Evolutionary conservation across 1,140 invertebrate species (phyloP).

Genomic region (Euura lappo): DNA sequence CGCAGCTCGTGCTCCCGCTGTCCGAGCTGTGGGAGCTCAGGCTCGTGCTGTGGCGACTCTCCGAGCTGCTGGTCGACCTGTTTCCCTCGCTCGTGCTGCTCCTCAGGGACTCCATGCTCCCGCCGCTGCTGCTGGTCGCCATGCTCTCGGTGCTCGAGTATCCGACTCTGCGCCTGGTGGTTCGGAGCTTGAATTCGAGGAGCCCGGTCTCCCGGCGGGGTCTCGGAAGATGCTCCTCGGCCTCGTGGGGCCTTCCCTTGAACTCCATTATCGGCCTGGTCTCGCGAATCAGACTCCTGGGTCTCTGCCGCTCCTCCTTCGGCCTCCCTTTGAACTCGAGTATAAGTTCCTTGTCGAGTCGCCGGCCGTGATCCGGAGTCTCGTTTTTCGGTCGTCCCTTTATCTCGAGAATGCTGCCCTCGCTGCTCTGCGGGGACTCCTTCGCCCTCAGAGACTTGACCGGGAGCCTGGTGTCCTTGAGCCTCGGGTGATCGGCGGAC

Average conservation of each 20-base stretch:
- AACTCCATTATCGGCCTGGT: conserved; percentile 71
- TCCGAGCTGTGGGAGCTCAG: conserved; percentile 85
- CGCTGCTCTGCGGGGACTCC: conserved; percentile 69
- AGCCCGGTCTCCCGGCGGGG: conserved; percentile 42
- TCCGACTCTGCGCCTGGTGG: conserved; percentile 65
- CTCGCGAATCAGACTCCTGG: conserved; percentile 55
- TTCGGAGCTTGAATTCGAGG: conserved; percentile 52
- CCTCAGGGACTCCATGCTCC: conserved; percentile 82
- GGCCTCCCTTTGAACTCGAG: conserved; percentile 74
- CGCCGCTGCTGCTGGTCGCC: conserved; percentile 82
- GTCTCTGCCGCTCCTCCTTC: conserved; percentile 63
- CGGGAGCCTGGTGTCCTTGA: conserved; percentile 73
- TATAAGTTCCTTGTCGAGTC: conserved; percentile 68
- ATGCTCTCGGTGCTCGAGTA: conserved; percentile 87
- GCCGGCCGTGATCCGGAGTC: conserved; percentile 39
- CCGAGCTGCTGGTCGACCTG: conserved; percentile 79
- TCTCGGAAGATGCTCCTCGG: conserved; percentile 40
- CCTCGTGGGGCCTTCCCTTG: conserved; percentile 66
- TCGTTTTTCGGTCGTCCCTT: conserved; percentile 64
- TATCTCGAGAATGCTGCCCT: conserved; percentile 67
- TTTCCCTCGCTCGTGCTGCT: conserved; percentile 85
- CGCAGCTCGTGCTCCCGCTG: conserved; percentile 68
- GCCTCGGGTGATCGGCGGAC: conserved; percentile 66
- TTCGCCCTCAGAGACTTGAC: conserved; percentile 65
- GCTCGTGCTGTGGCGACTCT: conserved; percentile 78